phyloP scores from a whole-genome alignment of 2,113 vertebrate species.

The Ifrita kowaldi region DNA sequence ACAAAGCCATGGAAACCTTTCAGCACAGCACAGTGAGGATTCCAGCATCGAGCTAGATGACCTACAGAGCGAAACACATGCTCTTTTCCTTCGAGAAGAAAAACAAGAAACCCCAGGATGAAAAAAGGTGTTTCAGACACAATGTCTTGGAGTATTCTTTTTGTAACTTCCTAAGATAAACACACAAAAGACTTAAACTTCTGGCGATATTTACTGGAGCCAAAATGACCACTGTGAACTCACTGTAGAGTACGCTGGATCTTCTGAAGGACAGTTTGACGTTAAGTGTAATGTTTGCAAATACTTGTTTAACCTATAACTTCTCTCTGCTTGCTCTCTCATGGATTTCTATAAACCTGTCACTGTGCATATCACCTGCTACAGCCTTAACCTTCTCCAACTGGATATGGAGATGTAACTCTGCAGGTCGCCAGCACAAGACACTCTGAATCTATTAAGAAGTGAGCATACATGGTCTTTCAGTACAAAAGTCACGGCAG shows the following conservation, averaged over 20 bases:
- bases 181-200: not conserved
- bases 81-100: not conserved
- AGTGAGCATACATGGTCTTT: not conserved
- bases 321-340: not conserved
- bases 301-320: not conserved
- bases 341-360: not conserved
- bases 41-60: not conserved
- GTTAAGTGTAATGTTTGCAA: not conserved
- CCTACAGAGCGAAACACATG: rapidly evolving
- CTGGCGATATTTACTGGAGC: not conserved
- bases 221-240: not conserved
- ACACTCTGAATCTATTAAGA: not conserved
- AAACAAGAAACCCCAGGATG: not conserved
- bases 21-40: not conserved
- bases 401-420: not conserved
- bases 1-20: not conserved
- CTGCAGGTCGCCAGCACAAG: rapidly evolving
- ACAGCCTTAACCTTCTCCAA: not conserved
- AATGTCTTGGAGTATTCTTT: not conserved
- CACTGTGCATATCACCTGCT: not conserved
- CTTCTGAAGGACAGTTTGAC: not conserved
- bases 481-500: not conserved
- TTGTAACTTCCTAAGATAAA: not conserved
- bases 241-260: not conserved
- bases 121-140: not conserved